Evolutionary conservation across 92 coral and sea anemone species (phyloP), one percentile per base, ranked within the genome.

Genomic region (Phenganax marumi): DNA sequence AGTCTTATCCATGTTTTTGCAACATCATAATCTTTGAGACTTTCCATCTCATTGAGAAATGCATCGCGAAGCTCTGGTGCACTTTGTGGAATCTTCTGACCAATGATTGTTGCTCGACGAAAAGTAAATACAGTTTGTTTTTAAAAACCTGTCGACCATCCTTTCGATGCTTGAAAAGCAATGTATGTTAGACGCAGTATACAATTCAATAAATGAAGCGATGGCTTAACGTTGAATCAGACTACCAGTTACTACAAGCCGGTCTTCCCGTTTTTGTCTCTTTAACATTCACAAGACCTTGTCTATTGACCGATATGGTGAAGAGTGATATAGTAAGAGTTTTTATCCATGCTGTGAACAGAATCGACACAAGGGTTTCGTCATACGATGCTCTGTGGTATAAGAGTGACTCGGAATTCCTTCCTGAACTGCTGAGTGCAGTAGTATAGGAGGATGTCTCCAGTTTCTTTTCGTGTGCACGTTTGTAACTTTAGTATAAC

Each of bases 1-100:
- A 51, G 62, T 65, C 77, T 88, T 89, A 48, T 88, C 88, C 91
- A 88, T 88, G 86, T 85, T 85, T 17, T 58, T 82, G 22, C 21
- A 47, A 84, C 77, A 80, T 73, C 54, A 71, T 71, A 71, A 33
- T 71, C 52, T 46, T 71, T 71, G 52, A 71, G 77, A 71, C 55
- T 33, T 71, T 33, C 13, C 77, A 71, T 71, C 17, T 61, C 68
- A 71, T 71, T 55, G 19, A 71, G 77, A 71, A 71, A 71, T 71
- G 53, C 77, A 71, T 71, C 54, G 47, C 77, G 47, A 71, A 47
- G 77, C 47, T 71, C 77, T 25, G 52, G 52, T 71, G 77, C 77
- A 71, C 47, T 47, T 71, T 71, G 77, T 71, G 77, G 77, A 71
- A 71, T 33, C 77, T 71, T 71, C 77, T 71, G 77, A 33, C 77